Base-by-base conservation (phyloP, 1,140 invertebrate species). In the Conus betulinus region DNA sequence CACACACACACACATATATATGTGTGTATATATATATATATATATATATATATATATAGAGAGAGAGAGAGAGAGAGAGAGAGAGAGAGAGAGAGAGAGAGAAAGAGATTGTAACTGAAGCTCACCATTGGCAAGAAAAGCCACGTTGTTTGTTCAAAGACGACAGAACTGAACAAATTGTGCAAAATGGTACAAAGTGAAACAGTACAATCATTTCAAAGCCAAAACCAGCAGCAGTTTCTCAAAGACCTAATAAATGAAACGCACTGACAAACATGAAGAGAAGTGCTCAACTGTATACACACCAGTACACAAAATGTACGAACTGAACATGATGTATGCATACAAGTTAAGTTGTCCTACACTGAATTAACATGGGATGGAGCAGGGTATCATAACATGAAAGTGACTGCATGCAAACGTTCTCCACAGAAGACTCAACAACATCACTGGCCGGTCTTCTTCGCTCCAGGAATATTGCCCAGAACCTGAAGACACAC, bases 401-500 rank as follows among this genome's bases (percentile, higher is more conserved):
- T 11, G 15, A 71, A 71, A n/a, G 67, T 20, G 67, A 13, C 67
- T 71, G 67, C 17, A 71, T 71, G 67, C 67, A 71, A 60, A 60
- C 20, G 67, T 53, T 20, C 23, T 81, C 27, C 79, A 78, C 76
- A 39, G 6, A 39, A 15, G 76, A 78, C 25, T 39, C 25, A 17
- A 23, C 23, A 74, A 39, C 79, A 7, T 81, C 79, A 81, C 13
- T 81, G 13, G 79, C 51, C 17, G 17, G 39, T 81, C 67, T 71
- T 71, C 4, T 71, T 71, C 4, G 79, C 79, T 20, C 79, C 79
- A 81, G 79, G 79, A 81, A 81, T 39, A 10, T 81, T 81, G 51
- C 79, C 79, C 79, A 81, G 39, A 51, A 81, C 79, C 79, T 81
- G 51, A 53, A 53, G 25, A 53, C 17, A 81, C 25, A 27, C 23